Evolutionary conservation across 2,888 invertebrate species (phyloP).

Genomic region (Bombylius discolor): DNA sequence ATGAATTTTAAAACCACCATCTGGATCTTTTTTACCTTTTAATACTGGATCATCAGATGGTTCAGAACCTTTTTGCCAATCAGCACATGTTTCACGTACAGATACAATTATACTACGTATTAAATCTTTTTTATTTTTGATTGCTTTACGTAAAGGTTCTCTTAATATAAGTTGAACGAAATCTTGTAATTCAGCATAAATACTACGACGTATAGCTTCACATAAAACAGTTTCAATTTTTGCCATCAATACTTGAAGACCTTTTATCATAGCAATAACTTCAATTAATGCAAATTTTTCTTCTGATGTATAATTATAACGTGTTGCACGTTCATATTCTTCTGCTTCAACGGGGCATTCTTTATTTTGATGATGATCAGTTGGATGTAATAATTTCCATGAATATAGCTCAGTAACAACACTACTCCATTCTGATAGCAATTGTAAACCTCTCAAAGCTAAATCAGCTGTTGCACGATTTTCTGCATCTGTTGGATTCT

Average conservation of each 20-base stretch:
- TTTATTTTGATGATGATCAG: conserved; percentile 90
- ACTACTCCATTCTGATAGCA: conserved; percentile 93
- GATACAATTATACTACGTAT: conserved; percentile 93
- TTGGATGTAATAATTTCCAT: conserved; percentile 96
- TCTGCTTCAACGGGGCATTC: conserved; percentile 93
- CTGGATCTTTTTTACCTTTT: conserved; percentile 87
- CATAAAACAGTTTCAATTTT: conserved; percentile 95
- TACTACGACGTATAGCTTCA: conserved; percentile 77
- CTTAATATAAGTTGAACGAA: conserved; percentile 82
- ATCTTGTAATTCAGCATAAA: conserved; percentile 93
- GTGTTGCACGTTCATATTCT: conserved; percentile 93
- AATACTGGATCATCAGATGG: conserved; percentile 84
- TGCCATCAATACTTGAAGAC: conserved; percentile 90
- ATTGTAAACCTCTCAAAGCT: conserved; percentile 80
- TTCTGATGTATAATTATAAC: conserved; percentile 93
- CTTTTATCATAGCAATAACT: conserved; percentile 98
- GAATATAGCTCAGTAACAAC: conserved; percentile 93
- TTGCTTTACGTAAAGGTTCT: conserved; percentile 89
- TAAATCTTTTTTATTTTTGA: conserved; percentile 95
- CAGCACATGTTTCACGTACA: conserved; percentile 92
- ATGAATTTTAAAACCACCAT: conserved; percentile 81
- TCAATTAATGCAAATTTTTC: conserved; percentile 97
- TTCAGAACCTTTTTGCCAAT: conserved; percentile 87
- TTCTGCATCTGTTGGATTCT: conserved; percentile 81
- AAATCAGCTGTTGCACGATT: conserved; percentile 84